These are phyloP conservation scores for Sarcoramphus papa DNA, from an alignment of 2,797 vertebrate genomes.

Conservation along the genomic window DNA sequence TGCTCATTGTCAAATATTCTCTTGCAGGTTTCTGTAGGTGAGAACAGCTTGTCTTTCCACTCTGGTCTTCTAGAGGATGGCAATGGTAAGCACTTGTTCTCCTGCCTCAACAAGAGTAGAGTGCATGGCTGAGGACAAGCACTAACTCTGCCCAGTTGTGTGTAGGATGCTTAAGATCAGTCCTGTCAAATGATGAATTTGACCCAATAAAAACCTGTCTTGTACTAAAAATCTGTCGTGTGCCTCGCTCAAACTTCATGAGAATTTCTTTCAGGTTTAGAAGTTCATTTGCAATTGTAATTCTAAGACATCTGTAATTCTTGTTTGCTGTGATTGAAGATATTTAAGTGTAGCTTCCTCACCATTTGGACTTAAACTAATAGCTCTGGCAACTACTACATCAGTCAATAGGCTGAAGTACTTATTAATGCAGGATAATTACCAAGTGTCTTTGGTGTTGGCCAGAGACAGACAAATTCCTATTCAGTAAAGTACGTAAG, in stretches of 20 bases:
- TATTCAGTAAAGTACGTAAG: neutral
- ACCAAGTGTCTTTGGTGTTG: neutral
- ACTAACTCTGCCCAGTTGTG: neutral
- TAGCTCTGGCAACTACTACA: neutral
- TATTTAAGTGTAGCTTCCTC: neutral
- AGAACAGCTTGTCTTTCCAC: conserved; percentile 46
- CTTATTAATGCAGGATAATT: neutral
- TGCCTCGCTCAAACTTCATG: neutral
- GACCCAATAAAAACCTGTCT: neutral
- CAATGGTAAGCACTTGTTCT: conserved; percentile 47
- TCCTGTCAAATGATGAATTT: neutral
- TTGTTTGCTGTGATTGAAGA: neutral
- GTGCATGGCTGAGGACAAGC: neutral
- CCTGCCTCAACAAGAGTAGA: neutral
- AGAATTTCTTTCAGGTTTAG: neutral
- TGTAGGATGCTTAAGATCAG: neutral
- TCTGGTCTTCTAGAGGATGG: conserved; percentile 55
- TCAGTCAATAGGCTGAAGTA: neutral
- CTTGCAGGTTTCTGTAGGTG: conserved; percentile 64
- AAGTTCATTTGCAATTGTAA: neutral
- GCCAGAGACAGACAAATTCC: neutral
- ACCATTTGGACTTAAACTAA: neutral
- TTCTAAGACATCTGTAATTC: neutral
- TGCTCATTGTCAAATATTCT: conserved; percentile 4
- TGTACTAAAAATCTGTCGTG: neutral